phyloP scores from a whole-genome alignment of 92 coral and sea anemone species.

The Diadumene lineata region DNA sequence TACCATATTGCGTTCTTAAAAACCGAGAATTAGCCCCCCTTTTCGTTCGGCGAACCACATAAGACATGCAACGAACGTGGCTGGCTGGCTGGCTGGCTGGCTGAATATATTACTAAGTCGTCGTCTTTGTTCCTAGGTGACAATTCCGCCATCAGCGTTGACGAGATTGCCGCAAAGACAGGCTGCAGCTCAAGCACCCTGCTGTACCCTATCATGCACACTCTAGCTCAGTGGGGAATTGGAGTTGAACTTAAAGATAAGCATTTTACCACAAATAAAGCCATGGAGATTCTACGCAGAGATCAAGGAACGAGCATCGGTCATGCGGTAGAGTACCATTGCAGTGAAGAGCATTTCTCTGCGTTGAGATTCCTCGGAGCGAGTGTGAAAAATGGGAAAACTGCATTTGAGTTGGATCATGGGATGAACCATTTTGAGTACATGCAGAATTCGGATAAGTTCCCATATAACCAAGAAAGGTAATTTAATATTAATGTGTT shows the following conservation, averaged over 20 bases:
- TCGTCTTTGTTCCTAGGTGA: neutral
- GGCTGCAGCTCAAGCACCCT: neutral
- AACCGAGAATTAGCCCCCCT: no score
- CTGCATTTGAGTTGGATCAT: slow-evolving; percentile 30
- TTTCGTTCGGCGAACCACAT: no score
- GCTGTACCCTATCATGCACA: neutral
- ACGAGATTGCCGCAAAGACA: neutral
- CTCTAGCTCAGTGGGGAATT: neutral
- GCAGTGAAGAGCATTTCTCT: slow-evolving; percentile 47
- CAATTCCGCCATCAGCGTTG: neutral
- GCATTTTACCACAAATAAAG: slow-evolving; percentile 37
- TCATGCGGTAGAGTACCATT: slow-evolving; percentile 31
- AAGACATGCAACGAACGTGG: no score
- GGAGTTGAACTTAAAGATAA: slow-evolving; percentile 7
- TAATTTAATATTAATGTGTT: no score
- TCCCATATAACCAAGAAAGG: neutral
- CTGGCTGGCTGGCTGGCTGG: no score
- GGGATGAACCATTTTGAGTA: slow-evolving; percentile 42
- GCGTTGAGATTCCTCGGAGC: slow-evolving; percentile 42
- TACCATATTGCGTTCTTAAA: no score
- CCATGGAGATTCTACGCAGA: slow-evolving; percentile 52
- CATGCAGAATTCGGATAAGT: neutral
- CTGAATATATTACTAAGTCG: no score
- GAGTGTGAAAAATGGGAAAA: slow-evolving; percentile 13
- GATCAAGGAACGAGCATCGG: slow-evolving; percentile 56